Evolutionary conservation across 1,140 invertebrate species (phyloP), one percentile per base, ranked within the genome.

Genomic region (Drosophila truncata): DNA sequence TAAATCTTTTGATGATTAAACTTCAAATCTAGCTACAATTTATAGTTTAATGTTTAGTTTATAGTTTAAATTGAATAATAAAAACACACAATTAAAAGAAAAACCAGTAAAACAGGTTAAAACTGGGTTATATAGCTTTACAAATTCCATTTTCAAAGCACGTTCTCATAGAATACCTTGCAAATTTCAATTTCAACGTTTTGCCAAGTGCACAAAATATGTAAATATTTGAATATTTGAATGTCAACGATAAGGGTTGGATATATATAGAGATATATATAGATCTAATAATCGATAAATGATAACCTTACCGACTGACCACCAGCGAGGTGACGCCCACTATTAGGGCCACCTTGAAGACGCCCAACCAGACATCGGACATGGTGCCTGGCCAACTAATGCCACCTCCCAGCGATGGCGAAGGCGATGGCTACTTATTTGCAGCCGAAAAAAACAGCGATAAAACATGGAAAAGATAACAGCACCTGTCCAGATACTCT

Each of bases 351-450:
- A 95, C 84, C 93, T 94, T 94, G 82, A 95, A 93, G 72, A 93
- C 91, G 65, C 93, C 93, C 93, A 95, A 94, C 94, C 94, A 95
- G 50, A 95, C 54, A 35, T 94, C 73, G 73, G 94, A 94, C 94
- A 95, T 95, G 72, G 18, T 29, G 70, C 16, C 16, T 8, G 39
- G 11, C 10, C 20, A 72, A 75, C 64, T 63, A 14, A n/a, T 16
- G 29, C 44, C 29, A 18, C 39, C 50, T 54, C 18, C n/a, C 10
- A 29, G 14, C 23, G 9, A 29, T 11, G 50, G 18, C 69, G 59
- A 54, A 8, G 23, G 14, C 23, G 9, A 29, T 11, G 50, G 18
- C 69, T 67, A 54, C 39, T 61, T 77, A 67, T 67, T 16, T 46
- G 54, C 33, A 29, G 33, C 27, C 37, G 23, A 18, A 3, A 16